Base-by-base conservation (phyloP, 2,888 invertebrate genomes). In the Junonia oenone region DNA sequence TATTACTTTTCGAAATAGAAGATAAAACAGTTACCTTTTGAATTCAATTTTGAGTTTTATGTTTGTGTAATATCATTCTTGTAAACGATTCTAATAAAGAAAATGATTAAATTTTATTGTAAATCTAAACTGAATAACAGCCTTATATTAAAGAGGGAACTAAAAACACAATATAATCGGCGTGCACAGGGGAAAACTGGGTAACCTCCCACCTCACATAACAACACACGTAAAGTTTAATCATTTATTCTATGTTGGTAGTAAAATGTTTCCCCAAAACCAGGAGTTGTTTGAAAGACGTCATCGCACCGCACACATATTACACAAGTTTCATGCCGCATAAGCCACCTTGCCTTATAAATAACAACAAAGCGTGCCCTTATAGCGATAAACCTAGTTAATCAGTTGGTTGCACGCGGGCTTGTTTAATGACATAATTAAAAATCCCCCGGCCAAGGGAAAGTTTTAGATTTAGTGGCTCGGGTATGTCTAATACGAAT, bases 351-450 rank as follows among this genome's bases (percentile, higher is more conserved):
- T 58, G 64, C 68, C 71, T 72, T 75, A 78, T 83, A 82, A 83
- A 83, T 82, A 76, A 78, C 72, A 72, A 69, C 68, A 72, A 75
- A 78, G 74, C 79, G 73, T 73, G 73, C 76, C 70, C 77, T 75
- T 69, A 71, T 68, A 65, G 69, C 78, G 72, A 78, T 78, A 76
- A 78, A 80, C 76, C 70, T 70, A 64, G 77, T 78, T 84, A 84
- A 86, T 83, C 82, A 81, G 77, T 71, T 67, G 70, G 79, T 78
- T 78, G 80, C 78, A 76, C 76, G 68, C 69, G 71, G 78, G 73
- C 71, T 73, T 77, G 76, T 83, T 69, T 84, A 85, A 86, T 82
- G 81, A 80, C 72, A 81, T 83, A 80, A 82, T 82, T 83, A 83
- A 82, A 83, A 83, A 82, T 78, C 72, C 77, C 73, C 75, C 71